phyloP scores from a whole-genome alignment of 2,888 invertebrate genomes.

The Steinernema carpocapsae region DNA sequence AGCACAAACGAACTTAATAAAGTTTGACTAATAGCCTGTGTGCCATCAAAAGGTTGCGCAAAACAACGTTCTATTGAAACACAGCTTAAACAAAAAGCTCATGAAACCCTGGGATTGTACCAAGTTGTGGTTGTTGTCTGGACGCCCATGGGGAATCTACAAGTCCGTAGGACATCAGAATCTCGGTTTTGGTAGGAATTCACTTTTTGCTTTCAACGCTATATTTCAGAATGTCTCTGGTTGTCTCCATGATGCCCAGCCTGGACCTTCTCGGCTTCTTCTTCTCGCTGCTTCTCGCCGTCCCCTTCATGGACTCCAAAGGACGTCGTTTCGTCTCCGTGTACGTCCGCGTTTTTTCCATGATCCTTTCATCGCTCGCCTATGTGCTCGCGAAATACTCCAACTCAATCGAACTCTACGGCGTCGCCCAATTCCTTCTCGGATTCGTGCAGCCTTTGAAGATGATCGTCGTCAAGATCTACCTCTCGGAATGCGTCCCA shows the following conservation, averaged over 20 bases:
- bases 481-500: conserved; percentile 8
- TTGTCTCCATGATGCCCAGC: conserved; percentile 3
- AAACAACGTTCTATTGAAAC: too few relatives aligned
- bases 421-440: conserved; percentile 1
- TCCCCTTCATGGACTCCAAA: background rate
- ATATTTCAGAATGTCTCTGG: conserved; percentile 3
- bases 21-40: too few relatives aligned
- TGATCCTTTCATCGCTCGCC: background rate
- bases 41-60: too few relatives aligned
- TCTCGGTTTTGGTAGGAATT: too few relatives aligned
- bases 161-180: too few relatives aligned
- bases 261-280: background rate
- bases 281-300: background rate
- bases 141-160: too few relatives aligned
- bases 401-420: conserved; percentile 1
- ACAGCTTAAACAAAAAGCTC: too few relatives aligned
- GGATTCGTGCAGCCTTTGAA: conserved; percentile 14
- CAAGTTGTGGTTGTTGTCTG: too few relatives aligned
- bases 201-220: too few relatives aligned
- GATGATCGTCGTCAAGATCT: conserved; percentile 20
- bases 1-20: too few relatives aligned
- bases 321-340: conserved; percentile 22
- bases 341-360: background rate
- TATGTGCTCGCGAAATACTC: background rate
- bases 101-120: too few relatives aligned